Percentiles rank a stretch among this genome's conserved stretches.
phyloP scores from a whole-genome alignment of 2,113 vertebrate species.

The Ammodytes dubius region DNA sequence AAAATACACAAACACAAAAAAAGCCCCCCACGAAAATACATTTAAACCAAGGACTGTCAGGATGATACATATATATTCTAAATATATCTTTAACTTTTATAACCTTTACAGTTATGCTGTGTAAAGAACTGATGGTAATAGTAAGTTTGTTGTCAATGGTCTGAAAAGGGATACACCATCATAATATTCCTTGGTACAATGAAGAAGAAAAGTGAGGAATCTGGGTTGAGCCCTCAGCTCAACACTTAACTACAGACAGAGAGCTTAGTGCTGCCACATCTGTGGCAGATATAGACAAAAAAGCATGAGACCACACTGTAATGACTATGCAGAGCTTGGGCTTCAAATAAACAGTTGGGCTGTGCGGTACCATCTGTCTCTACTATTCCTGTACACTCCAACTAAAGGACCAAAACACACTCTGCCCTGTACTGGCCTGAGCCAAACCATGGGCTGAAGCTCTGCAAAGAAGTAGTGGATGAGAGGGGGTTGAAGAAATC shows the following conservation, averaged over 20 bases:
- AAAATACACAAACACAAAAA: background rate
- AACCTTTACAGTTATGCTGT: background rate
- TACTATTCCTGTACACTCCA: slow-evolving; percentile 61
- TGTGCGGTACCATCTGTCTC: slow-evolving; percentile 69
- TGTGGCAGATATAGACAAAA: slow-evolving; percentile 75
- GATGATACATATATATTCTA: background rate
- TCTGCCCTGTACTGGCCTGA: slow-evolving; percentile 42
- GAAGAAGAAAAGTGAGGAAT: slow-evolving; percentile 46
- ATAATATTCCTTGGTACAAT: slow-evolving; percentile 9
- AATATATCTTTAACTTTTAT: background rate
- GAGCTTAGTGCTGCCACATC: slow-evolving; percentile 66
- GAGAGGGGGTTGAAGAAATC: background rate
- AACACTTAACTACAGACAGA: slow-evolving; percentile 60
- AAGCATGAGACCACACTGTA: slow-evolving; percentile 72
- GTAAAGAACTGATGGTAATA: background rate
- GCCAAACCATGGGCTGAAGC: slow-evolving; percentile 10
- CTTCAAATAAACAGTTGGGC: slow-evolving; percentile 77
- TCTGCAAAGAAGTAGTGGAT: slow-evolving; percentile 8
- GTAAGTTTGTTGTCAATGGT: slow-evolving; percentile 7
- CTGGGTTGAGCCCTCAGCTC: slow-evolving; percentile 39
- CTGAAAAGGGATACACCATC: slow-evolving; percentile 20
- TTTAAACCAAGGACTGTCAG: background rate
- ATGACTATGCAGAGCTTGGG: slow-evolving; percentile 71
- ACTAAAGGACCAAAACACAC: slow-evolving; percentile 22
- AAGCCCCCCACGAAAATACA: background rate